Evolutionary conservation across 92 coral and sea anemone species (phyloP), one percentile per base, ranked within the genome.

Genomic region (Siderastrea radians): DNA sequence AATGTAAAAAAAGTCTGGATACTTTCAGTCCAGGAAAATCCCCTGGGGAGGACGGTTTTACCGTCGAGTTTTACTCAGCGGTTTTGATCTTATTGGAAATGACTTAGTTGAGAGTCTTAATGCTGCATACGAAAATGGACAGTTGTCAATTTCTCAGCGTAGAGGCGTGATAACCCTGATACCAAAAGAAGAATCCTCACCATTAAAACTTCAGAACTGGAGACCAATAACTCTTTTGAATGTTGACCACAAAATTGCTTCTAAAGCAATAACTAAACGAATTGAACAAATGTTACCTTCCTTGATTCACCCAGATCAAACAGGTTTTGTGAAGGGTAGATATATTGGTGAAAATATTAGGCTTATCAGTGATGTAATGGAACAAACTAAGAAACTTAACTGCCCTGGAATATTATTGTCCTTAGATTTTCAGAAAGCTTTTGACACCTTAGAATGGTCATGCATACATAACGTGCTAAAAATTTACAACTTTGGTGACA

Each of bases 401-500:
- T 49, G 16, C 6, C 55, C 77, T 2, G 77, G 77, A 16, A 72
- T 49, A 14, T 50, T 72, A 15, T n/a, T 72, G 3, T 72, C 45
- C 1, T 60, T 72, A 1, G 60, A 72, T 51, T 49, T 72, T 16
- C 59, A n/a, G 13, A 51, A 72, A 46, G 75, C 53, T 7, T 47
- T 70, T 19, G 75, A 70, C n/a, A 70, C 75, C 15, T 5, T 70
- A 43, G 75, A 70, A 47, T 70, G 75, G 75, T 49, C 75, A 5
- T 49, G 11, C n/a, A 70, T 70, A 14, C 75, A 70, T 1, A 2
- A 70, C 2, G 51, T 55, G 3, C 54, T 70, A 14, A 2, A 7
- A 1, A 13, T 70, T 3, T 70, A 45, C 44, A 64, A 64, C 69
- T 64, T 64, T 64, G 69, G 69, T 3, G 19, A 16, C 44, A 64